phyloP scores from a whole-genome alignment of 2,888 invertebrate genomes.

The Toxonevra muliebris region DNA sequence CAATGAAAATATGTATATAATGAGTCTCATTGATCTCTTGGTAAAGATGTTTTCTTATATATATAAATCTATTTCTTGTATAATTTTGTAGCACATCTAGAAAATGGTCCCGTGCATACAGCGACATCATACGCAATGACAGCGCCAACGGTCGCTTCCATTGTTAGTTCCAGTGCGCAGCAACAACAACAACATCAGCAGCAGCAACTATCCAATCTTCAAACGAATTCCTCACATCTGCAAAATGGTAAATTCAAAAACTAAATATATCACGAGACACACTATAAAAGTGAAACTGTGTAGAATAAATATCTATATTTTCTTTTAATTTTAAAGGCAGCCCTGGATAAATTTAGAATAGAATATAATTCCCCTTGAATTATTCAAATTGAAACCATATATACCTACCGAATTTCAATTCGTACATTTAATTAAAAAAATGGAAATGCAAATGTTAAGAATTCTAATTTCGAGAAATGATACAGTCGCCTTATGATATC shows the following conservation, averaged over 20 bases:
- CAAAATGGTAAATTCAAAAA: conserved; percentile 54
- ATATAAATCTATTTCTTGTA: not conserved
- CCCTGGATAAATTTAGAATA: too few species aligned
- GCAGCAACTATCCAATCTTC: conserved; percentile 59
- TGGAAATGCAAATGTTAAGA: too few species aligned
- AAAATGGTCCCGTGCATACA: conserved; percentile 61
- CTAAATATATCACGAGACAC: not conserved
- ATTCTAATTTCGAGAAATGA: too few species aligned
- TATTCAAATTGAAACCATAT: too few species aligned
- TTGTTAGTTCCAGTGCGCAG: conserved; percentile 54
- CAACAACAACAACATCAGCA: conserved; percentile 43
- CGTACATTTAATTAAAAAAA: not conserved
- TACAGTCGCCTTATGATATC: too few species aligned
- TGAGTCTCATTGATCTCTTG: too few species aligned
- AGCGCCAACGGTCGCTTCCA: conserved; percentile 56
- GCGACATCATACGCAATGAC: conserved; percentile 54
- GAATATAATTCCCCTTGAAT: too few species aligned
- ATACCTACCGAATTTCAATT: not conserved
- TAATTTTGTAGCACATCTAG: conserved; percentile 58
- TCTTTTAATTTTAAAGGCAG: too few species aligned
- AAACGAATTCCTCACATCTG: conserved; percentile 63
- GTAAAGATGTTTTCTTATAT: too few species aligned
- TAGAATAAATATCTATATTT: too few species aligned
- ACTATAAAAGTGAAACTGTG: too few species aligned
- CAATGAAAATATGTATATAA: too few species aligned